Conservation (phyloP, 2,888 invertebrate species). For the Drosophila birchii region DNA sequence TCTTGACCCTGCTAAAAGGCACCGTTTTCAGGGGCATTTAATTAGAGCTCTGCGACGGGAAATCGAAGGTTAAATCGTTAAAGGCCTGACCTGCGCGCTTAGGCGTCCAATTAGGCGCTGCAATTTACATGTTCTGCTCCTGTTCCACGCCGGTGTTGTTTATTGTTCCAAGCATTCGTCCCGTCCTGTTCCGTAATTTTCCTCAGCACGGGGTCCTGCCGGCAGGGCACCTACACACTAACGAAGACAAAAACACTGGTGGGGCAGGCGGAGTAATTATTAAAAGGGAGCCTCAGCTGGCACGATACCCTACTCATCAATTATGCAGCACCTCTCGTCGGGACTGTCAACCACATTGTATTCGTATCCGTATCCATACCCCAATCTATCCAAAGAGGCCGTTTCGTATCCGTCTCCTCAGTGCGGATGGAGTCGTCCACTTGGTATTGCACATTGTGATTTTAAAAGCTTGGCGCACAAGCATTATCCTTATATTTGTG, state of each 20-base stretch:
- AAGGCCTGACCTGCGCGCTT: conserved; percentile 47
- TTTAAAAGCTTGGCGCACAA: conserved; percentile 26
- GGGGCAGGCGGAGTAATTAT: conserved; percentile 21
- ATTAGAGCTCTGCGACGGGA: conserved; percentile 51
- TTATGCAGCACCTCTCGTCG: conserved; percentile 54
- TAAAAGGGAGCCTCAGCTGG: conserved; percentile 28
- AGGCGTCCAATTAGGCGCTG: conserved; percentile 67
- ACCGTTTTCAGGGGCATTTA: conserved; percentile 58
- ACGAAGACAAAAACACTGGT: conserved; percentile 4
- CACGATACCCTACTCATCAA: conserved; percentile 40
- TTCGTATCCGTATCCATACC: conserved; percentile 2
- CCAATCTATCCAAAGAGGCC: conserved; percentile 12
- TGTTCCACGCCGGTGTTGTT: conserved; percentile 49
- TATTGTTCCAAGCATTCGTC: conserved; percentile 23
- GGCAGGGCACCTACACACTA: conserved; percentile 16
- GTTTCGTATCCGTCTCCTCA: not conserved
- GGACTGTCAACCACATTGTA: conserved; percentile 21
- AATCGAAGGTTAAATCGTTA: conserved; percentile 32
- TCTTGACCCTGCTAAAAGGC: conserved; percentile 48
- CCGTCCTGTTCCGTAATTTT: conserved; percentile 5
- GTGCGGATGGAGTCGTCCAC: conserved; percentile 1
- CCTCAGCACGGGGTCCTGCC: conserved; percentile 4
- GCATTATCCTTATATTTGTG: conserved; percentile 25
- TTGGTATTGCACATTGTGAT: conserved; percentile 47
- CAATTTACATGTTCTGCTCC: conserved; percentile 47